phyloP scores from a whole-genome alignment of 2,113 vertebrate species.

The Xenopus laevis region DNA sequence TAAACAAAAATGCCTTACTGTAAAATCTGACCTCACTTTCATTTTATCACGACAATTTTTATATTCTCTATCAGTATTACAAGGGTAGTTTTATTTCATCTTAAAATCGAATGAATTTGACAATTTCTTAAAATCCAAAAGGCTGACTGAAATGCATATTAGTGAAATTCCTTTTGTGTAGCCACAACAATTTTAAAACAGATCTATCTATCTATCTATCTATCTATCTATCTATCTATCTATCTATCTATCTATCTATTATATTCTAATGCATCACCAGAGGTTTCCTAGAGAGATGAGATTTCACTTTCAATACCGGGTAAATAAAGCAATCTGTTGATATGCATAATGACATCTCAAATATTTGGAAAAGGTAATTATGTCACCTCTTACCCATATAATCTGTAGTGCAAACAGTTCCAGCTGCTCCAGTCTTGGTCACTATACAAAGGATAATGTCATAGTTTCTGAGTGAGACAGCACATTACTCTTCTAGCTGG shows the following conservation, averaged over 20 bases:
- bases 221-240: too few relatives aligned
- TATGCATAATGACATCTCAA: conserved; percentile 25
- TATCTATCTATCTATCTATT: not conserved
- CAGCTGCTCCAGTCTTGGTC: conserved; percentile 5
- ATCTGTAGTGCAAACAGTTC: conserved; percentile 23
- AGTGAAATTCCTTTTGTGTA: too few relatives aligned
- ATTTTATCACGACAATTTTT: too few relatives aligned
- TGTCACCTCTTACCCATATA: conserved; percentile 13
- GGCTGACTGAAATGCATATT: too few relatives aligned
- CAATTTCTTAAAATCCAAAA: too few relatives aligned
- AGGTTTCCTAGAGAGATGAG: conserved; percentile 10
- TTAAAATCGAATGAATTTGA: too few relatives aligned
- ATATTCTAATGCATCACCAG: not conserved
- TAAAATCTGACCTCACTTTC: too few relatives aligned
- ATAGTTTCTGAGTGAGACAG: not conserved
- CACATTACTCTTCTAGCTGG: not conserved
- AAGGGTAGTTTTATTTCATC: too few relatives aligned
- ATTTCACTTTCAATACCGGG: conserved; percentile 28
- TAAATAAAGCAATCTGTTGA: conserved; percentile 20
- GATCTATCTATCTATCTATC: too few relatives aligned
- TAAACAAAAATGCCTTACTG: too few relatives aligned
- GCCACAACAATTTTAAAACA: too few relatives aligned
- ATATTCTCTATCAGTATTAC: too few relatives aligned
- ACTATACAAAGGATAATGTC: conserved; percentile 12
- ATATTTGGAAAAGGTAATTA: conserved; percentile 39